These are phyloP conservation scores for Saccopteryx bilineata DNA, from an alignment of 2,113 vertebrate genomes.

Conservation along the genomic window DNA sequence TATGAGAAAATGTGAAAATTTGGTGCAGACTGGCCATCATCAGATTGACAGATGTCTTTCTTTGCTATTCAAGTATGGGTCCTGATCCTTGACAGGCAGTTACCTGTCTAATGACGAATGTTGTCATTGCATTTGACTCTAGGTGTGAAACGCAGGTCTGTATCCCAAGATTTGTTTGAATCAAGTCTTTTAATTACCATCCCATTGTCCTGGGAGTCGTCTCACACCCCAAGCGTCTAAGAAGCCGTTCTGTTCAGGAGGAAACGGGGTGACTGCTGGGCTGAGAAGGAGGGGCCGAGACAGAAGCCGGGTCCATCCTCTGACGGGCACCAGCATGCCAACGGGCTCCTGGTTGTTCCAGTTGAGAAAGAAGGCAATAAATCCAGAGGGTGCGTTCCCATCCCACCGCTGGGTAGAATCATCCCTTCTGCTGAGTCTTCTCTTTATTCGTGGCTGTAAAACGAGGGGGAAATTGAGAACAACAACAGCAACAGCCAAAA, in stretches of 20 bases:
- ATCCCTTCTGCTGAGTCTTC: slow-evolving; percentile 82
- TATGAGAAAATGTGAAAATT: not conserved
- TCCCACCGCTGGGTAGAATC: not conserved
- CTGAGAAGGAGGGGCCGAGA: not conserved
- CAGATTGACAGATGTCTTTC: not conserved
- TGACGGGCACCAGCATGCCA: not conserved
- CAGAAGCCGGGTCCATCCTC: not conserved
- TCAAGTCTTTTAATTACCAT: not conserved
- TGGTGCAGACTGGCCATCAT: not conserved
- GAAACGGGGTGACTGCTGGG: not conserved
- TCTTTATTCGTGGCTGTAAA: slow-evolving; percentile 75
- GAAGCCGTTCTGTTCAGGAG: not conserved
- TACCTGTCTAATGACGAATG: not conserved
- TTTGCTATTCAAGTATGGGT: not conserved
- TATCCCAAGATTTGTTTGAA: not conserved
- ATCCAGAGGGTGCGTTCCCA: not conserved
- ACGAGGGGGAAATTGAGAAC: slow-evolving; percentile 65
- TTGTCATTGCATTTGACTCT: not conserved
- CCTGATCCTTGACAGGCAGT: not conserved
- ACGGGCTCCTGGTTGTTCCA: not conserved
- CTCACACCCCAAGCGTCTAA: not conserved
- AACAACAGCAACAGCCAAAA: slow-evolving; percentile 31
- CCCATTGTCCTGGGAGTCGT: not conserved
- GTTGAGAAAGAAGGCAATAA: not conserved
- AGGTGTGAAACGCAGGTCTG: not conserved